These are phyloP conservation scores for Notodonta dromedarius DNA, from an alignment of 2,888 invertebrate species.

Conservation along the genomic window DNA sequence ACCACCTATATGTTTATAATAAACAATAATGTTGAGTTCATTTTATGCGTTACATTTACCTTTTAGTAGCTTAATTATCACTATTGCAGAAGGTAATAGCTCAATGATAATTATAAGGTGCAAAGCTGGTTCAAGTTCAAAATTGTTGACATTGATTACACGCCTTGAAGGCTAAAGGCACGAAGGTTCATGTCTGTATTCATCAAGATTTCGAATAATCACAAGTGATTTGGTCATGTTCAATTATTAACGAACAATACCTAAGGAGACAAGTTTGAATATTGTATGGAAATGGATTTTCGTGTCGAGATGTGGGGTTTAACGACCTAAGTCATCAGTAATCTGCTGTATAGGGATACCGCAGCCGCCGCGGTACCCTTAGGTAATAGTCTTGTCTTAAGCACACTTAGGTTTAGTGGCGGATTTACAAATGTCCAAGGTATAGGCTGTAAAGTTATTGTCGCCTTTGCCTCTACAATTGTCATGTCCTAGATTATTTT, in stretches of 20 bases:
- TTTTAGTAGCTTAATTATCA: too few species aligned
- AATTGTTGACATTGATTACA: not conserved
- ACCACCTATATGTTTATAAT: too few species aligned
- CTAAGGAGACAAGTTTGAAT: constrained; percentile 13
- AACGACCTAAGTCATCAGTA: constrained; percentile 16
- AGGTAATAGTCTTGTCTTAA: too few species aligned
- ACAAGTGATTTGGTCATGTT: not conserved
- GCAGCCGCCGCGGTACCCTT: not conserved
- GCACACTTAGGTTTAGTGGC: too few species aligned
- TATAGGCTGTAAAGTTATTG: too few species aligned
- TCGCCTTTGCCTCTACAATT: too few species aligned
- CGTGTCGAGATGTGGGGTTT: constrained; percentile 12
- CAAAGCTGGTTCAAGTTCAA: not conserved
- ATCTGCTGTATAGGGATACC: not conserved
- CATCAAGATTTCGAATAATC: not conserved
- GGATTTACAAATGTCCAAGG: too few species aligned
- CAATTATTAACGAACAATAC: not conserved
- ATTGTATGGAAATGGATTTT: constrained; percentile 25
- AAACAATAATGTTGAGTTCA: too few species aligned
- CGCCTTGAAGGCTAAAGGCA: not conserved
- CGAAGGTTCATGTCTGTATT: not conserved
- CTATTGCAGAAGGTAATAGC: too few species aligned
- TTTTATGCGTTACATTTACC: too few species aligned
- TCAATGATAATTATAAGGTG: not conserved
- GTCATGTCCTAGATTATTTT: too few species aligned